Evolutionary conservation across 2,113 vertebrate genomes (phyloP).

Genomic region (Pimephales promelas): DNA sequence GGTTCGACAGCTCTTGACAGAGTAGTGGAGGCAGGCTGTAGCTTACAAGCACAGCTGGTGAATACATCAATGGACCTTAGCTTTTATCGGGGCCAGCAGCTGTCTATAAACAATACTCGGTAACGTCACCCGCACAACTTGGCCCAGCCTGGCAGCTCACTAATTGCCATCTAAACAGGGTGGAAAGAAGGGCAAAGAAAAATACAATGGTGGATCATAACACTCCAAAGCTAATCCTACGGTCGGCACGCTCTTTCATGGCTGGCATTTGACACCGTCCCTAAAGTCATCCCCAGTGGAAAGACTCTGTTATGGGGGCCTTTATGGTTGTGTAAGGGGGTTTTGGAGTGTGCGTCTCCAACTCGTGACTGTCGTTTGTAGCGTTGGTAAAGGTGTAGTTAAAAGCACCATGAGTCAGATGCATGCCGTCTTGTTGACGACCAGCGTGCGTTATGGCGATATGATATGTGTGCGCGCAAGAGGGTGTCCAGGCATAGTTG

Average conservation of each 20-base stretch:
- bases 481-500: slow-evolving; percentile 53
- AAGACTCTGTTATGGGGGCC: slow-evolving; percentile 46
- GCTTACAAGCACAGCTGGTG: slow-evolving; percentile 71
- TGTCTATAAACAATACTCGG: slow-evolving; percentile 66
- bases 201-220: slow-evolving; percentile 67
- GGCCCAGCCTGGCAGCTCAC: slow-evolving; percentile 58
- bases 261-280: slow-evolving; percentile 58
- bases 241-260: slow-evolving; percentile 55
- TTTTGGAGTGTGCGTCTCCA: slow-evolving; percentile 23
- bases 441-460: slow-evolving; percentile 45
- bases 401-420: slow-evolving; percentile 48
- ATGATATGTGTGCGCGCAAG: slow-evolving; percentile 12
- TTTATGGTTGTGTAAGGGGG: slow-evolving; percentile 42
- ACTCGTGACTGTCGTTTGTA: slow-evolving; percentile 54
- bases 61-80: slow-evolving; percentile 66
- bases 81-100: slow-evolving; percentile 69
- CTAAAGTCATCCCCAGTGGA: slow-evolving; percentile 37
- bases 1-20: slow-evolving; percentile 28
- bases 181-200: slow-evolving; percentile 66
- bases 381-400: slow-evolving; percentile 53
- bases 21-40: slow-evolving; percentile 37
- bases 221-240: slow-evolving; percentile 52
- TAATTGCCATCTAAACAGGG: slow-evolving; percentile 69
- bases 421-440: slow-evolving; percentile 48
- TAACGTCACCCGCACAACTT: slow-evolving; percentile 63